Base-by-base conservation (phyloP, 2,888 invertebrate species). In the Hypomecis punctinalis region DNA sequence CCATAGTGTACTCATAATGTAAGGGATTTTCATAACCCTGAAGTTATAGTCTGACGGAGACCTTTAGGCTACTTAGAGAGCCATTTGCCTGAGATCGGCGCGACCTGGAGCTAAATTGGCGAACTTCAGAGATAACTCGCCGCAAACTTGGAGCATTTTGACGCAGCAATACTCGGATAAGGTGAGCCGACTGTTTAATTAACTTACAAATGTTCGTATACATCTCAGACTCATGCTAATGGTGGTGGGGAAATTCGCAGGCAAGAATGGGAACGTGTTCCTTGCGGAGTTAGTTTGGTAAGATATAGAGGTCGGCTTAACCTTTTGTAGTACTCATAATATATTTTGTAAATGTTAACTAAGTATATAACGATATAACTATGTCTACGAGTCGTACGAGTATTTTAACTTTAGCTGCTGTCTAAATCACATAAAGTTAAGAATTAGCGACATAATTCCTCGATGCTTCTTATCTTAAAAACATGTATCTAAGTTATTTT, bases 61-160 rank as follows among this genome's bases (percentile, higher is more conserved):
- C 81, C 84, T 90, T 82, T 83, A 78, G 86, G 86, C 88, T 88
- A 90, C 90, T 92, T 88, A 91, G 81, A 87, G 83, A 85, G 82
- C 82, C 86, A 89, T 90, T 91, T 89, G 80, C 88, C 85, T 83
- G 84, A 88, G 85, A 89, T 90, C 85, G 89, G 85, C 82, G 81
- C 86, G 82, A 87, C 88, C 88, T 88, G 87, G 83, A 88, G 88
- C 88, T 90, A 90, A 88, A 91, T 91, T 88, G 88, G 84, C 71
- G 79, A 92, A 92, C 88, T 91, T 91, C 80, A 81, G 78, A 89
- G 85, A 91, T 92, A 91, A 89, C 90, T 91, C 84, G 82, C 81
- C 83, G 74, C 67, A 83, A 92, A 93, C 91, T 93, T 91, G 76
- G 86, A 83, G 87, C 90, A 84, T 90, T 91, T 90, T 91, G 90